These are phyloP conservation scores for Amblyteles armatorius DNA, from an alignment of 2,888 invertebrate genomes.

Conservation along the genomic window DNA sequence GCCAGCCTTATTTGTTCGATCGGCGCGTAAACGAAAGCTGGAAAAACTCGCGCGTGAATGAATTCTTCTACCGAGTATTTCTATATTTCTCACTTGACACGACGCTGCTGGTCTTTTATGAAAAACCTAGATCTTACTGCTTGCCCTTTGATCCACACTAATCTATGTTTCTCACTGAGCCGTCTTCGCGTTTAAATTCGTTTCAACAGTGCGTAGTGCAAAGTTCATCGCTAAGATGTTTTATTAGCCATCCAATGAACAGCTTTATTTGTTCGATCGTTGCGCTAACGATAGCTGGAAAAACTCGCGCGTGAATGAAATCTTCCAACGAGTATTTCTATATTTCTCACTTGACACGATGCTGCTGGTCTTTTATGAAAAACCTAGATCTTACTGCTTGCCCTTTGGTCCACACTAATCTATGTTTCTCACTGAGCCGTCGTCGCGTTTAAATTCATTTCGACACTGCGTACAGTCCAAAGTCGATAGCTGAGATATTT, in stretches of 20 bases:
- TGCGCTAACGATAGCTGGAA: not conserved
- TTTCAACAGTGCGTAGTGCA: not conserved
- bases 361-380: not conserved
- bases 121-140: slow-evolving; percentile 26
- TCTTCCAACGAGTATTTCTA: slow-evolving; percentile 22
- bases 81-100: slow-evolving; percentile 13
- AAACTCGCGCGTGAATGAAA: not conserved
- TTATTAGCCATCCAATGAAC: not conserved
- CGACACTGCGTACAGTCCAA: not conserved
- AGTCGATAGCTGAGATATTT: not conserved
- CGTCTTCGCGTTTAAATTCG: not conserved
- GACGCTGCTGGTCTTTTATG: no score
- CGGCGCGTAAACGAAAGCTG: not conserved
- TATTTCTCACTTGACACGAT: slow-evolving; percentile 26
- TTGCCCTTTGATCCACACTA: slow-evolving; percentile 28
- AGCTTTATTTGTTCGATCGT: not conserved
- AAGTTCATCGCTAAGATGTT: not conserved
- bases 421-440: slow-evolving; percentile 8
- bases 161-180: slow-evolving; percentile 23
- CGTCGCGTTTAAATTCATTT: not conserved
- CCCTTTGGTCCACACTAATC: slow-evolving; percentile 36
- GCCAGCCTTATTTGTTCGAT: not conserved
- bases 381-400: slow-evolving; percentile 29
- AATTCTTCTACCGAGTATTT: slow-evolving; percentile 15
- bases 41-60: not conserved